These are phyloP conservation scores for Oreotragus oreotragus DNA, from an alignment of 2,113 vertebrate species.

Conservation along the genomic window DNA sequence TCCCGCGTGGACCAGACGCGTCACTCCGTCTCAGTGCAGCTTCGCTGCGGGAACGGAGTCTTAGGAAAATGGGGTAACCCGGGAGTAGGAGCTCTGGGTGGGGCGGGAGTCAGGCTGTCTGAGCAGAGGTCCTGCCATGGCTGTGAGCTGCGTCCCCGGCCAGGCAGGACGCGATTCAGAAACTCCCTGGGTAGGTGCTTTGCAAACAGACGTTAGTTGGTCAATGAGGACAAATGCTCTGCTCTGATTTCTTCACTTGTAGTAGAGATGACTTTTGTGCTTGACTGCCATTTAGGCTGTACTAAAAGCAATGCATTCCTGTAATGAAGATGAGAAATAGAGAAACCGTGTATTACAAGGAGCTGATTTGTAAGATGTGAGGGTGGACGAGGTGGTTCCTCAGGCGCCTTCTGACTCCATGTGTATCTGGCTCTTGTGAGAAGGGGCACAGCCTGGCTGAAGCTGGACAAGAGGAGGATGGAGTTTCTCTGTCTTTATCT, in stretches of 20 bases:
- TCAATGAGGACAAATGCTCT: neutral
- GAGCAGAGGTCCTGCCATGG: neutral
- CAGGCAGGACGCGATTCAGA: neutral
- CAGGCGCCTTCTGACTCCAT: neutral
- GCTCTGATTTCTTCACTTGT: neutral
- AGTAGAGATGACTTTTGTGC: neutral
- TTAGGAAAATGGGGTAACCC: constrained; percentile 26
- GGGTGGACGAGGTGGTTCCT: neutral
- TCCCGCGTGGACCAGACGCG: neutral
- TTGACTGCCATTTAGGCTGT: neutral
- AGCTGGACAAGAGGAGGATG: neutral
- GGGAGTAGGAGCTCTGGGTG: neutral
- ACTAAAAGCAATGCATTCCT: neutral
- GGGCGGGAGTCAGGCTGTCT: neutral
- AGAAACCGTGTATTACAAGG: neutral
- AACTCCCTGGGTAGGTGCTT: neutral
- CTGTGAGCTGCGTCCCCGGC: neutral
- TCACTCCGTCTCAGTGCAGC: constrained; percentile 2
- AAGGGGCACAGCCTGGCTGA: neutral
- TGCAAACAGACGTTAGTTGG: neutral
- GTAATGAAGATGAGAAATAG: neutral
- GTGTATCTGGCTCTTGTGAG: neutral
- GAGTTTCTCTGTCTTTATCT: neutral
- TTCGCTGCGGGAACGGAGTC: neutral
- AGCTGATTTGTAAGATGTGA: neutral